Percentiles rank a stretch among this genome's conserved stretches.
Conservation (phyloP, 2,797 vertebrate genomes). For the Thaleichthys pacificus region DNA sequence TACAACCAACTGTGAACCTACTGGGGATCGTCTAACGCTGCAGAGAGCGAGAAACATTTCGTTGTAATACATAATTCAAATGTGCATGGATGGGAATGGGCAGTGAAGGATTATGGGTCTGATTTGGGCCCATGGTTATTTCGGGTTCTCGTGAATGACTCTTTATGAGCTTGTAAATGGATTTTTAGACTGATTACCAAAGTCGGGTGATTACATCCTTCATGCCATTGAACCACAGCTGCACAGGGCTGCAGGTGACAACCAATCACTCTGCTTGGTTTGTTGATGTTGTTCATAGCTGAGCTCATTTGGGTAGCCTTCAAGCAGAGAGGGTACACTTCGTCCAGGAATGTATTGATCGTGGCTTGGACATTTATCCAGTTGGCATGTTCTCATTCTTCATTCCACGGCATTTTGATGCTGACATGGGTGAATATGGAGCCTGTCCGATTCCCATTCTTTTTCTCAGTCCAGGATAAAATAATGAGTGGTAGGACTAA, state of each 20-base stretch:
- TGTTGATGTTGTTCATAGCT: constrained; percentile 16
- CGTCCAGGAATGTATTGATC: background rate
- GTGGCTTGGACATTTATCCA: background rate
- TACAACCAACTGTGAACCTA: background rate
- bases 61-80: constrained; percentile 46
- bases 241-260: constrained; percentile 33
- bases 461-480: background rate
- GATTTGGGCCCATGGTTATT: constrained; percentile 35
- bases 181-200: constrained; percentile 46
- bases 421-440: too few relatives aligned
- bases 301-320: background rate
- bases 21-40: constrained; percentile 15
- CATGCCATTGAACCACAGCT: constrained; percentile 25
- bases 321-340: background rate
- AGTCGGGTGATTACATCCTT: constrained; percentile 33
- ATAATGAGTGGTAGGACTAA: background rate
- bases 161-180: constrained; percentile 33
- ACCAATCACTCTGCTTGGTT: constrained; percentile 27
- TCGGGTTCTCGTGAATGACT: constrained; percentile 31
- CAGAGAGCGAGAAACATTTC: constrained; percentile 35
- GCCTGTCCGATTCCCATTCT: too few relatives aligned
- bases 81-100: constrained; percentile 25
- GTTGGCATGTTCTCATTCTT: too few relatives aligned
- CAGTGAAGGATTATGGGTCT: constrained; percentile 16
- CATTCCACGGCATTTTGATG: too few relatives aligned